Evolutionary conservation across 2,797 vertebrate species (phyloP).

Genomic region (Heteromormyrus szaboi): DNA sequence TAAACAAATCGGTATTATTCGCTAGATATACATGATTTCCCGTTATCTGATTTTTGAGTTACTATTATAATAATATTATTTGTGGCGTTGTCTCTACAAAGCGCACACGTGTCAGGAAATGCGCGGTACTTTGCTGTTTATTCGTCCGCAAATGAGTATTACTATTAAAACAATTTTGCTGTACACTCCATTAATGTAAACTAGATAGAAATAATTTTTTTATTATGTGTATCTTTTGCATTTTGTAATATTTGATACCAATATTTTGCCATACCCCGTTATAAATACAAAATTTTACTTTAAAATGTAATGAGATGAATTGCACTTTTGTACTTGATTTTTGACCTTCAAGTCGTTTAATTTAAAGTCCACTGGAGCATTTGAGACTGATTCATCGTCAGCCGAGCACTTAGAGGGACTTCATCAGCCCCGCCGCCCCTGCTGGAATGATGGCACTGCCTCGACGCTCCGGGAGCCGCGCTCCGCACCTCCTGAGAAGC

Average conservation of each 20-base stretch:
- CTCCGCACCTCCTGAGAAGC: conserved; percentile 19
- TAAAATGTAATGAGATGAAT: not conserved
- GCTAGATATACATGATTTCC: not conserved
- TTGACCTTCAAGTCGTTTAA: not conserved
- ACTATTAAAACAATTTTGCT: not conserved
- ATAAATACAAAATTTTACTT: not conserved
- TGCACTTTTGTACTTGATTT: not conserved
- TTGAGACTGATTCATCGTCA: not conserved
- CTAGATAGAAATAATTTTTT: not conserved
- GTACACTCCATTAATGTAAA: not conserved
- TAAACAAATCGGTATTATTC: not conserved
- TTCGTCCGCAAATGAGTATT: not conserved
- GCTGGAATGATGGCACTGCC: conserved; percentile 34
- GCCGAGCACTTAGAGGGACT: not conserved
- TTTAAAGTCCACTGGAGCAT: not conserved
- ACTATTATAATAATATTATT: not conserved
- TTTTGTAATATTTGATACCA: not conserved
- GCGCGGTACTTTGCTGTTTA: not conserved
- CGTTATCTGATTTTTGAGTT: not conserved
- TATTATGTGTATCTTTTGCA: not conserved
- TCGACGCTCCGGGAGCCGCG: conserved; percentile 19
- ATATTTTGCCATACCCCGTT: not conserved
- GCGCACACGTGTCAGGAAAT: not conserved
- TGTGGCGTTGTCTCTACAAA: not conserved
- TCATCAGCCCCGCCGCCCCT: not conserved